A percentile compares a stretch with the other conserved stretches of the same genome.
phyloP scores from a whole-genome alignment of 2,113 vertebrate species.

The Larimichthys polyactis region DNA sequence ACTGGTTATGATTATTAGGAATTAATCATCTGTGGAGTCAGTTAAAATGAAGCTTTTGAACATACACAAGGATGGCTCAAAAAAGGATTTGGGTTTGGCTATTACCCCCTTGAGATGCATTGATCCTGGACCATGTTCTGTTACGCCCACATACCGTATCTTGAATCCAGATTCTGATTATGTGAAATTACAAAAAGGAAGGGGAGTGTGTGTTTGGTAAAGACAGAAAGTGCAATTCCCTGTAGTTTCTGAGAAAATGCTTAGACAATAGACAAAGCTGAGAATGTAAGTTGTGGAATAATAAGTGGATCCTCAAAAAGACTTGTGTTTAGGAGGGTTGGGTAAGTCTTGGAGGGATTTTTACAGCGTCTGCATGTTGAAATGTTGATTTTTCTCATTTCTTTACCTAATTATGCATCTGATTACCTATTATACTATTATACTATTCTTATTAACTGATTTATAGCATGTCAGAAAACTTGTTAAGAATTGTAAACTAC shows the following conservation, averaged over 20 bases:
- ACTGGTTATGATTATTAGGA: background rate
- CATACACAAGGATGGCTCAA: background rate
- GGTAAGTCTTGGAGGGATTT: background rate
- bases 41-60: background rate
- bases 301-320: background rate
- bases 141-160: constrained; percentile 29
- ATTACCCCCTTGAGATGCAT: background rate
- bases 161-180: constrained; percentile 22
- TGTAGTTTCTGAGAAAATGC: constrained; percentile 14
- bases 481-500: background rate
- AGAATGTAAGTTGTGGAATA: background rate
- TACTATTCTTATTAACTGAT: no score
- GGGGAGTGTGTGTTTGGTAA: constrained; percentile 23
- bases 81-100: constrained; percentile 14
- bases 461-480: no score
- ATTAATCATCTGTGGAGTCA: background rate
- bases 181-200: constrained; percentile 28
- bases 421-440: no score
- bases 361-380: background rate
- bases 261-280: constrained; percentile 31
- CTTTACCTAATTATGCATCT: no score
- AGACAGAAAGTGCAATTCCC: background rate
- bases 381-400: background rate
- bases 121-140: constrained; percentile 9
- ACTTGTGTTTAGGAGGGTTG: background rate